A percentile compares a stretch with the other conserved stretches of the same genome.
Conservation (phyloP, 2,888 invertebrate species). For the Dendrolimus houi region DNA sequence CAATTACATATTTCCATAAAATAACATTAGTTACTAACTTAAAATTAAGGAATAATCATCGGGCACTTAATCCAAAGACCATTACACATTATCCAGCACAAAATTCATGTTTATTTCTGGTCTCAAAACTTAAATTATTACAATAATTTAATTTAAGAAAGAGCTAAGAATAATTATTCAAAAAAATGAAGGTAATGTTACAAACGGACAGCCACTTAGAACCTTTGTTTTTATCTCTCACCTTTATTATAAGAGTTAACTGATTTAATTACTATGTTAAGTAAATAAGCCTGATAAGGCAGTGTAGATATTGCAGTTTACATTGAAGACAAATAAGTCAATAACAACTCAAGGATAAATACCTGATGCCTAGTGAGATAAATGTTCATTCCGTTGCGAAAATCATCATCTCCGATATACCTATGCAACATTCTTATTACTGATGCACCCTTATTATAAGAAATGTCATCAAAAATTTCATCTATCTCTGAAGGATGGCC, state of each 20-base stretch:
- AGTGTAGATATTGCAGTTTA: not conserved
- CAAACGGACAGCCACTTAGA: too few relatives aligned
- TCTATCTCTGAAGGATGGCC: constrained; percentile 96
- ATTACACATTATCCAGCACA: too few relatives aligned
- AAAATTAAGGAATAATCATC: too few relatives aligned
- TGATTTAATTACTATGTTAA: not conserved
- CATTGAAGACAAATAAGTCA: not conserved
- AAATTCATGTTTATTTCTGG: too few relatives aligned
- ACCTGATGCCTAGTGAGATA: constrained; percentile 90
- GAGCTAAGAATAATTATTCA: too few relatives aligned
- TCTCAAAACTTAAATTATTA: too few relatives aligned
- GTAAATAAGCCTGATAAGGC: constrained; percentile 1
- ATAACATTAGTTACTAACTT: too few relatives aligned
- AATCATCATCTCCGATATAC: constrained; percentile 95
- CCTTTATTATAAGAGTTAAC: not conserved
- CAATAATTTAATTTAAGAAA: too few relatives aligned
- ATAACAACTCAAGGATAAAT: constrained; percentile 9
- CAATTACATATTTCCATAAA: too few relatives aligned
- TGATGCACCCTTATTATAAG: constrained; percentile 96
- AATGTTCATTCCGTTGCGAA: constrained; percentile 92
- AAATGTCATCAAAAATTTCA: constrained; percentile 98
- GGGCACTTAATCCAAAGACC: too few relatives aligned
- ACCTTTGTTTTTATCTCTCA: too few relatives aligned
- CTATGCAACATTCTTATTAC: constrained; percentile 96
- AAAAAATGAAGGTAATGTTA: too few relatives aligned